Conservation (phyloP, 2,797 vertebrate genomes). For the Phylloscopus collybita region DNA sequence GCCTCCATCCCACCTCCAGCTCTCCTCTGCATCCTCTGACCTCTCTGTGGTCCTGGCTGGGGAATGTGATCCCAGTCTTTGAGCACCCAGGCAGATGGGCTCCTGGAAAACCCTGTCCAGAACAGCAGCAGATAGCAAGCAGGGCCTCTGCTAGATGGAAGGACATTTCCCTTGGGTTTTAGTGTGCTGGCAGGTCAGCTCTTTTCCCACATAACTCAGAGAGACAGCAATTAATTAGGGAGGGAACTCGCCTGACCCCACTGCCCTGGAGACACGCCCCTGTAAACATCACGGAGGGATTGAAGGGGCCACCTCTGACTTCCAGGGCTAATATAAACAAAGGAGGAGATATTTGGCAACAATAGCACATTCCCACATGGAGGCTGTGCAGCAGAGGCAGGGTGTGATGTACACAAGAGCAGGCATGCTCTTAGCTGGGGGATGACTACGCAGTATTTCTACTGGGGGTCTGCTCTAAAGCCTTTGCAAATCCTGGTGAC, state of each 20-base stretch:
- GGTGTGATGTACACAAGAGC: background rate
- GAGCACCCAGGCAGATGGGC: fast-evolving
- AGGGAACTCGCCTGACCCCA: slow-evolving; percentile 53
- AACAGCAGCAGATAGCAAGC: background rate
- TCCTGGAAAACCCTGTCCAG: background rate
- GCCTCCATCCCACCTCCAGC: background rate
- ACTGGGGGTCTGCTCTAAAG: background rate
- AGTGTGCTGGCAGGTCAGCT: background rate
- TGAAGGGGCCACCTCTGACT: slow-evolving; percentile 35
- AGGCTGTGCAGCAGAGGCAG: background rate
- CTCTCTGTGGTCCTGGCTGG: background rate
- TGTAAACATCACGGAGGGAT: slow-evolving; percentile 22
- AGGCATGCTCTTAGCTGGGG: background rate
- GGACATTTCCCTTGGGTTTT: slow-evolving; percentile 20
- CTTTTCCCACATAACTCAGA: slow-evolving; percentile 66
- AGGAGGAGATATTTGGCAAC: slow-evolving; percentile 38
- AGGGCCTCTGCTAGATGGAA: background rate
- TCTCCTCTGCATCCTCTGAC: background rate
- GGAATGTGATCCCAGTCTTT: background rate
- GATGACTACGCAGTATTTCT: background rate
- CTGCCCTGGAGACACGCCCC: slow-evolving; percentile 38
- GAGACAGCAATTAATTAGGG: slow-evolving; percentile 55
- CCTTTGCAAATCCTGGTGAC: background rate
- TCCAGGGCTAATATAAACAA: slow-evolving; percentile 51
- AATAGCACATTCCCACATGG: background rate